A percentile compares a stretch with the other conserved stretches of the same genome.
Evolutionary conservation across 2,113 vertebrate genomes (phyloP).

Genomic region (Rhynchopsitta pachyrhyncha): DNA sequence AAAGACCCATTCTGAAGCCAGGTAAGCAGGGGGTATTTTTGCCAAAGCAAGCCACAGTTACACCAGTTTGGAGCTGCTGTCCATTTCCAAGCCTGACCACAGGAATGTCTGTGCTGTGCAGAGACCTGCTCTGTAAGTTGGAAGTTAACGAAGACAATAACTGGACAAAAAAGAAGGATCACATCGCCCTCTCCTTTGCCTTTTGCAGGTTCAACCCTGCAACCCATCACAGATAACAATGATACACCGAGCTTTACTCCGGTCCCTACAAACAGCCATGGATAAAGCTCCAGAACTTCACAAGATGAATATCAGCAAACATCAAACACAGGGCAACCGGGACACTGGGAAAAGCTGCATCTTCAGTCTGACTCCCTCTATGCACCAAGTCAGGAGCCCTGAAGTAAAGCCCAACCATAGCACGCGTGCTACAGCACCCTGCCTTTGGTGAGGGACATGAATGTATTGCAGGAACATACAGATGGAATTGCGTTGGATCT

Average conservation of each 20-base stretch:
- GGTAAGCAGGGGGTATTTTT: background rate
- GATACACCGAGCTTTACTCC: background rate
- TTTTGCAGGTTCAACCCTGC: background rate
- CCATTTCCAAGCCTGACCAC: background rate
- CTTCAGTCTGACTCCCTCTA: background rate
- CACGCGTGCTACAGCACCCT: background rate
- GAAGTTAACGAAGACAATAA: background rate
- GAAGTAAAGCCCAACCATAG: background rate
- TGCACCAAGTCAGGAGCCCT: background rate
- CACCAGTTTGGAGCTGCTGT: background rate
- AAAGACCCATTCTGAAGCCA: background rate
- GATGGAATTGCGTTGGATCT: accelerated
- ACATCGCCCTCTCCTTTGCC: accelerated
- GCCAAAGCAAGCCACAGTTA: background rate
- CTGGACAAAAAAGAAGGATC: too few relatives aligned
- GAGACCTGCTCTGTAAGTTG: background rate
- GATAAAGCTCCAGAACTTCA: background rate
- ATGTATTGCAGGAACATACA: accelerated
- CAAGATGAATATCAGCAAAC: background rate
- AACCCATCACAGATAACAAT: background rate
- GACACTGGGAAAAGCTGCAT: background rate
- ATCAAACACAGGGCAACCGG: background rate
- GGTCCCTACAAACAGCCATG: accelerated
- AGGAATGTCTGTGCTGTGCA: background rate
- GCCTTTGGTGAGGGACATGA: background rate